Evolutionary conservation across 2,888 invertebrate genomes (phyloP), one percentile per base, ranked within the genome.

Genomic region (Drosophila seclusa): DNA sequence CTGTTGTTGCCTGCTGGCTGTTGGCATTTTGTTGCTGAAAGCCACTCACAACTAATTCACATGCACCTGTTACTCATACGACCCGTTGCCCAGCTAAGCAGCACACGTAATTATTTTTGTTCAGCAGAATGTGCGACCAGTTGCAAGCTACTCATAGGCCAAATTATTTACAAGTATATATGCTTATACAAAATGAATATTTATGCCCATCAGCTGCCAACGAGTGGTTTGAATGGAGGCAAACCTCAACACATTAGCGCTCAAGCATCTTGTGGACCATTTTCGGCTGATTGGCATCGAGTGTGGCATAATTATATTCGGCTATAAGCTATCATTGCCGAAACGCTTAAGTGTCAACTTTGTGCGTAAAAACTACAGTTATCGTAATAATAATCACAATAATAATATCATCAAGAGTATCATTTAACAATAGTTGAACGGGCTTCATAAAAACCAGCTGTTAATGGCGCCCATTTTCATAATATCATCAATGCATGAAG

Each of bases 391-490:
- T 64, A 76, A 80, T 71, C 38, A n/a, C 36, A 78, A 79, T 87
- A 73, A 82, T 69, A 79, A 68, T 73, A 88, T 77, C 75, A 80
- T 53, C 54, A 53, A 72, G 62, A 50, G 66, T 58, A 85, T 88
- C 78, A 73, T 78, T 87, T 67, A 89, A 69, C 81, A 86, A 90
- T 85, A 85, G 90, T 90, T 86, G 60, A 60, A 54, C 49, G 66
- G 40, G 68, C 75, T 68, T 72, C 86, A 89, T 87, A 86, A 85
- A 89, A 83, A 58, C 73, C 75, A 88, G 74, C 63, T 80, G 90
- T 86, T 86, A 76, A 87, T 80, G 69, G 53, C 68, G 45, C 24
- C 59, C 85, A 72, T 82, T 78, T 83, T 75, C 80, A 58, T 67
- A 72, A 57, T 52, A 75, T 76, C 69, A 76, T 72, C 73, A 77